Percentiles rank a stretch among this genome's conserved stretches.
Conservation (phyloP, 2,797 vertebrate species). For the Erethizon dorsatum region DNA sequence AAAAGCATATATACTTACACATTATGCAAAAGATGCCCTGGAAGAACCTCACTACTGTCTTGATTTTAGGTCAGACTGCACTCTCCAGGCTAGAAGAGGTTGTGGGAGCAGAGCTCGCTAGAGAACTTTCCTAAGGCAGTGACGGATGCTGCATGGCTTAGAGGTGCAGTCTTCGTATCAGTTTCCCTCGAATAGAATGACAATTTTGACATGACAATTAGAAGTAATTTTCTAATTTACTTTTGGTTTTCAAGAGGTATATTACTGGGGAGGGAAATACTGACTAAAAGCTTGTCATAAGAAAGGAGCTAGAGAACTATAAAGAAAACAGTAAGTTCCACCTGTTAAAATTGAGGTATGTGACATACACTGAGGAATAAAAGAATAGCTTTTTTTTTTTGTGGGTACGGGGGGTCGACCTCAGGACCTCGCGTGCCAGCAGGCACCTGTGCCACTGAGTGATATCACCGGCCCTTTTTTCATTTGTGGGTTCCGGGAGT, state of each 20-base stretch:
- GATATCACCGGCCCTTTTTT: too few relatives aligned
- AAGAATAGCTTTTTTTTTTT: too few relatives aligned
- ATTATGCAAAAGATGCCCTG: not conserved
- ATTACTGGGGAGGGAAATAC: not conserved
- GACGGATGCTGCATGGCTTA: not conserved
- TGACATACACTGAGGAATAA: slow-evolving; percentile 17
- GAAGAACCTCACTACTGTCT: not conserved
- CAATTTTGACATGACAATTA: not conserved
- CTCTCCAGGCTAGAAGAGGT: too few relatives aligned
- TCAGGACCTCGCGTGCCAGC: too few relatives aligned
- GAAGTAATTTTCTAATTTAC: not conserved
- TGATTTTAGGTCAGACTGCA: not conserved
- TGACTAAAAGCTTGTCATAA: not conserved
- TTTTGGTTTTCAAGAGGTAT: not conserved
- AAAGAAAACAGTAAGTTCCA: not conserved
- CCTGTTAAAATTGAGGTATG: not conserved
- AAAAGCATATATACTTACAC: not conserved
- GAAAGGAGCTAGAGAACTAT: not conserved
- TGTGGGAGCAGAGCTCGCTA: too few relatives aligned
- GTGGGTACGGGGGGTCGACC: too few relatives aligned
- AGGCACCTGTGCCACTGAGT: too few relatives aligned
- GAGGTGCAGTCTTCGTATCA: not conserved
- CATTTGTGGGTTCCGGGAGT: too few relatives aligned
- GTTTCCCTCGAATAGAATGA: not conserved
- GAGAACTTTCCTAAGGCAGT: not conserved